A percentile compares a stretch with the other conserved stretches of the same genome.
These are phyloP conservation scores for Drosophila pseudoobscura DNA, from an alignment of 1,140 invertebrate species.

Conservation along the genomic window DNA sequence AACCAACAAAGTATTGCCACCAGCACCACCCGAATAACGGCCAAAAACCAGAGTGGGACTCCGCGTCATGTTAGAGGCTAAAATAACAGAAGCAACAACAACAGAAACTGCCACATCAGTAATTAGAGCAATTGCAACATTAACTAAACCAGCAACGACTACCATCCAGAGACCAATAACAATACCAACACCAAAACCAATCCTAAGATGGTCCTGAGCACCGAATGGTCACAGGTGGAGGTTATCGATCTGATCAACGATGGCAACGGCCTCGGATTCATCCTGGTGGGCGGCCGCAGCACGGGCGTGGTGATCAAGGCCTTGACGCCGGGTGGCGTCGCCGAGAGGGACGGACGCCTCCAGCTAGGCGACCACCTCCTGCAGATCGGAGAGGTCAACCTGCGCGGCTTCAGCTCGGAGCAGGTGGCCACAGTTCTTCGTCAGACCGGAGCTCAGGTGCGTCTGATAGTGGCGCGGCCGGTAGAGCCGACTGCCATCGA, in stretches of 20 bases:
- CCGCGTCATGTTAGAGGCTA: slow-evolving; percentile 63
- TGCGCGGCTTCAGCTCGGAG: slow-evolving; percentile 95
- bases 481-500: slow-evolving; percentile 89
- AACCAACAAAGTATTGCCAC: slow-evolving; percentile 28
- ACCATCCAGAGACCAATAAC: slow-evolving; percentile 10
- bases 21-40: slow-evolving; percentile 49
- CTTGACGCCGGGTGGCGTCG: slow-evolving; percentile 94
- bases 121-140: slow-evolving; percentile 17
- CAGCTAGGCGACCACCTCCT: slow-evolving; percentile 97
- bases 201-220: slow-evolving; percentile 88
- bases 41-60: slow-evolving; percentile 23
- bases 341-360: slow-evolving; percentile 94
- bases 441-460: slow-evolving; percentile 92
- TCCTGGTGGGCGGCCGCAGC: slow-evolving; percentile 96
- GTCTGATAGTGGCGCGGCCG: slow-evolving; percentile 94
- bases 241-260: slow-evolving; percentile 94
- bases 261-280: slow-evolving; percentile 92
- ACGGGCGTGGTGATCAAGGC: slow-evolving; percentile 98
- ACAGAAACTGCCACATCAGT: slow-evolving; percentile 23
- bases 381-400: slow-evolving; percentile 96
- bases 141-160: slow-evolving; percentile 26
- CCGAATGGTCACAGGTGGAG: slow-evolving; percentile 96
- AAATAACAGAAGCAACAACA: slow-evolving; percentile 15
- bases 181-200: neutral
- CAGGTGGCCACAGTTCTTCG: slow-evolving; percentile 96